Evolutionary conservation across 2,888 invertebrate species (phyloP).

Genomic region (Sicus ferrugineus): DNA sequence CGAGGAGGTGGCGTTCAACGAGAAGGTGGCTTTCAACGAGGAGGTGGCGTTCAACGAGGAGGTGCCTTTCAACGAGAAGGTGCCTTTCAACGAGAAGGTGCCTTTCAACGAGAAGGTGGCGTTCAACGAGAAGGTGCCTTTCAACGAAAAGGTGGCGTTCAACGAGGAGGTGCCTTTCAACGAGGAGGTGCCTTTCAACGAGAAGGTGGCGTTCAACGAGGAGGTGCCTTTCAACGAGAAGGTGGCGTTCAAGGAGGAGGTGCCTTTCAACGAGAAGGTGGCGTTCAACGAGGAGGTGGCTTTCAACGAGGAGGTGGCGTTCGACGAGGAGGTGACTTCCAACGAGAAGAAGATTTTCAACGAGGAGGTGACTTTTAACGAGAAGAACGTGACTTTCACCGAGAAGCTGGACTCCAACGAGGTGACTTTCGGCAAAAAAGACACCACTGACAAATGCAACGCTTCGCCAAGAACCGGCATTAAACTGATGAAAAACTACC

Average conservation of each 20-base stretch:
- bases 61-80: background rate
- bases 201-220: too few relatives aligned
- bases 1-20: too few relatives aligned
- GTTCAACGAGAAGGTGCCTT: constrained; percentile 33
- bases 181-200: too few relatives aligned
- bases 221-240: background rate
- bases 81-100: constrained; percentile 36
- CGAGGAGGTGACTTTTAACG: too few relatives aligned
- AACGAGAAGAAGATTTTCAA: background rate
- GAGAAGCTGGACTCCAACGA: too few relatives aligned
- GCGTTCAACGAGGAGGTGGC: too few relatives aligned
- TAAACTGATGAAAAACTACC: constrained; percentile 50
- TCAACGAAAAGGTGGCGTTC: background rate
- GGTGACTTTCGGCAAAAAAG: too few relatives aligned
- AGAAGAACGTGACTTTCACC: constrained; percentile 32
- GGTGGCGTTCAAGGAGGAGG: constrained; percentile 39
- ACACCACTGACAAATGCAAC: background rate
- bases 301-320: too few relatives aligned
- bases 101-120: background rate
- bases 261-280: background rate
- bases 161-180: constrained; percentile 29
- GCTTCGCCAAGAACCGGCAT: background rate
- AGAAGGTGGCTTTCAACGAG: constrained; percentile 23
- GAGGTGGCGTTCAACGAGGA: too few relatives aligned
- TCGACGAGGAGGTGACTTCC: background rate